These are phyloP conservation scores for Drosophila serrata DNA, from an alignment of 1,140 invertebrate genomes.

Conservation along the genomic window DNA sequence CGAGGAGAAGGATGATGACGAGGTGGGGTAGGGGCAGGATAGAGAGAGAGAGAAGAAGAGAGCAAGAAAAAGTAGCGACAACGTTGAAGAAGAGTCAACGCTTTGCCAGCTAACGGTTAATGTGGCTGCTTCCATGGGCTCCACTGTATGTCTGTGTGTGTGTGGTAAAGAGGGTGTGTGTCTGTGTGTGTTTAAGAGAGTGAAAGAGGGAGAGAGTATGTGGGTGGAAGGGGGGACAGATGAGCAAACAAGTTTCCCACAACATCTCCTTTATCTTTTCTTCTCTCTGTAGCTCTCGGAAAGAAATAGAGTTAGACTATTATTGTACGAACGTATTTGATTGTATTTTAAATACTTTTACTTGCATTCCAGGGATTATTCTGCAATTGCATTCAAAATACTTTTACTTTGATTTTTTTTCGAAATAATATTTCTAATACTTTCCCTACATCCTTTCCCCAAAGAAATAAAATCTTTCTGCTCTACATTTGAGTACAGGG, in stretches of 20 bases:
- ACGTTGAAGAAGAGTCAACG: slow-evolving; percentile 35
- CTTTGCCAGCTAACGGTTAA: slow-evolving; percentile 60
- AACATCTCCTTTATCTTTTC: slow-evolving; percentile 39
- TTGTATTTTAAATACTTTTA: slow-evolving; percentile 7
- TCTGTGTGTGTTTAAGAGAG: slow-evolving; percentile 14
- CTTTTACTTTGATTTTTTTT: not conserved
- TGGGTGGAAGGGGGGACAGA: slow-evolving; percentile 18
- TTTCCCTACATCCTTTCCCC: not conserved
- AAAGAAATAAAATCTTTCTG: not conserved
- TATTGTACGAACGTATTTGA: not conserved
- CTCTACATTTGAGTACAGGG: not conserved
- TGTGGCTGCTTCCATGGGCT: slow-evolving; percentile 37
- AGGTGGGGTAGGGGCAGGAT: not conserved
- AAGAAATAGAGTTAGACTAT: slow-evolving; percentile 5
- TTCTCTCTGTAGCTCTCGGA: slow-evolving; percentile 1
- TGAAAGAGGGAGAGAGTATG: not conserved
- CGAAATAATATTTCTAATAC: not conserved
- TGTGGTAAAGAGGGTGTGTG: slow-evolving; percentile 10
- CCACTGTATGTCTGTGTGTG: not conserved
- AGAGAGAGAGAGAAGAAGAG: slow-evolving; percentile 1
- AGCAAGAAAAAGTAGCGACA: slow-evolving; percentile 18
- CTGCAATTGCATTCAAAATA: not conserved
- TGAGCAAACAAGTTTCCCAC: slow-evolving; percentile 41
- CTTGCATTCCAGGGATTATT: not conserved
- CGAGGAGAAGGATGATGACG: slow-evolving; percentile 9